Percentiles rank a stretch among this genome's conserved stretches.
Conservation (phyloP, 2,113 vertebrate species). For the Mesoclemmys tuberculata region DNA sequence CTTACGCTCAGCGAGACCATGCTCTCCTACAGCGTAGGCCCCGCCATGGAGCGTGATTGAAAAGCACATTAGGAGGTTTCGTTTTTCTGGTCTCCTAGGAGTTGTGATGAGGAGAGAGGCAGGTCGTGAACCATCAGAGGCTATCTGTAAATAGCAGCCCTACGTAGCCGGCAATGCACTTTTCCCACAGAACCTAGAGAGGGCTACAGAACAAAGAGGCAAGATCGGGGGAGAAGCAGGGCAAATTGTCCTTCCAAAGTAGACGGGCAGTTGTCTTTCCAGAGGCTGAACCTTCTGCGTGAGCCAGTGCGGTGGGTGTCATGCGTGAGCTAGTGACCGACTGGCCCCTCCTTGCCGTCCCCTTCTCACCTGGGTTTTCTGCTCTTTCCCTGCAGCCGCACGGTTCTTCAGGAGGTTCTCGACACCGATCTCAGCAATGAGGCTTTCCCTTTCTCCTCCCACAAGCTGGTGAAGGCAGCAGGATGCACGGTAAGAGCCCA, state of each 20-base stretch:
- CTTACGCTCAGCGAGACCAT: neutral
- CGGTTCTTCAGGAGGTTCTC: conserved; percentile 90
- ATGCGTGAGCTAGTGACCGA: fast-evolving
- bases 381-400: conserved; percentile 78
- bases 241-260: neutral
- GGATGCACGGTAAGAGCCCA: conserved; percentile 84
- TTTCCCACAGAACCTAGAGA: neutral
- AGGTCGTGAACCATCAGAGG: neutral
- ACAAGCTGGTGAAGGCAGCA: conserved; percentile 84
- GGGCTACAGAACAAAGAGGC: neutral
- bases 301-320: neutral
- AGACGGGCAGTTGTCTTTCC: neutral
- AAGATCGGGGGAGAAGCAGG: neutral
- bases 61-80: neutral
- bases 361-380: fast-evolving
- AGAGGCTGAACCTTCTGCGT: neutral
- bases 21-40: neutral
- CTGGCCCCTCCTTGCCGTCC: fast-evolving
- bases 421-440: conserved; percentile 89
- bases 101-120: neutral
- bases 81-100: neutral
- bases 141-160: neutral
- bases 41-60: neutral
- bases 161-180: neutral
- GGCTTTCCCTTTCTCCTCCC: conserved; percentile 94